Evolutionary conservation across 1,140 invertebrate species (phyloP).

Genomic region (Hyposmocoma kahamanoa): DNA sequence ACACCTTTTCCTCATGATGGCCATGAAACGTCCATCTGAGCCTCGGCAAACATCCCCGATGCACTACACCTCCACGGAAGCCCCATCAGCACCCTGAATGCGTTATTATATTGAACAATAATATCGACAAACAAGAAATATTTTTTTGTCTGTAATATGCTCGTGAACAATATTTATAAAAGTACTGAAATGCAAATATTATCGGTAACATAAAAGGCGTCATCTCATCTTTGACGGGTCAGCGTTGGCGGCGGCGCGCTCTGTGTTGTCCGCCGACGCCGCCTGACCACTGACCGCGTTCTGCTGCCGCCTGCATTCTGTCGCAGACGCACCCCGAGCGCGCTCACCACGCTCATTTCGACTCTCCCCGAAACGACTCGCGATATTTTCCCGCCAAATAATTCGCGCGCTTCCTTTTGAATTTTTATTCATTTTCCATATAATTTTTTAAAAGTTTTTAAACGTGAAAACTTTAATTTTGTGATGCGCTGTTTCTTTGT

Average conservation of each 20-base stretch:
- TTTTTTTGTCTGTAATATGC: too few species aligned
- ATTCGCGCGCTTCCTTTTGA: conserved; percentile 22
- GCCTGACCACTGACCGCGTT: conserved; percentile 49
- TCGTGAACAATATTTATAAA: too few species aligned
- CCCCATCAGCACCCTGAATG: too few species aligned
- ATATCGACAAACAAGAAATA: too few species aligned
- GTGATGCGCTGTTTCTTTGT: conserved; percentile 60
- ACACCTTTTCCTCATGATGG: too few species aligned
- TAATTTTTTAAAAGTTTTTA: too few species aligned
- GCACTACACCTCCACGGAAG: too few species aligned
- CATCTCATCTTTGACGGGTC: conserved; percentile 17
- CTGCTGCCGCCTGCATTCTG: conserved; percentile 29
- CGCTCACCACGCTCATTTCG: conserved; percentile 26
- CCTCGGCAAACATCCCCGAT: too few species aligned
- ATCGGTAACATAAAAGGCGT: too few species aligned
- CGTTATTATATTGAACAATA: too few species aligned
- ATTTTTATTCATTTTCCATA: conserved; percentile 8
- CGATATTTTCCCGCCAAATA: conserved; percentile 54
- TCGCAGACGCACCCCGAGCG: conserved; percentile 26
- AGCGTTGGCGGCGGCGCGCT: conserved; percentile 35
- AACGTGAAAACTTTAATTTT: conserved; percentile 20
- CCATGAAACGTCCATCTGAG: too few species aligned
- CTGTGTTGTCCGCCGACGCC: conserved; percentile 17
- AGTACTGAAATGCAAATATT: too few species aligned
- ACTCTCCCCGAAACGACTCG: conserved; percentile 13